These are phyloP conservation scores for Helogale parvula DNA, from an alignment of 2,113 vertebrate genomes.

Conservation along the genomic window DNA sequence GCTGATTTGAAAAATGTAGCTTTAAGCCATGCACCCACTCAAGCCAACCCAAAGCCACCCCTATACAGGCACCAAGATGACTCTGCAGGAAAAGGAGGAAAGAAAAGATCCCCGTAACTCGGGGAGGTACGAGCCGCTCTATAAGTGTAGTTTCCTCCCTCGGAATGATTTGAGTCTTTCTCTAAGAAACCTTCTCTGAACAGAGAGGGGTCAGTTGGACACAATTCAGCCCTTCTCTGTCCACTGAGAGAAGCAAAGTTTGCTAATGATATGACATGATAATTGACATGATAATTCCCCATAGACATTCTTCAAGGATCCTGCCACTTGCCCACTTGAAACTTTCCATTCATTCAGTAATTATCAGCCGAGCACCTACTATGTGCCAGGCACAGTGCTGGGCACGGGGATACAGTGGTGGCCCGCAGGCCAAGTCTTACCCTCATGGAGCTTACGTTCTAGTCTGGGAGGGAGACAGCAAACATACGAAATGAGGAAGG, in stretches of 20 bases:
- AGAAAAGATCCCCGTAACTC: neutral
- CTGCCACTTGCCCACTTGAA: neutral
- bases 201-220: too few species aligned
- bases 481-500: rapidly evolving
- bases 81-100: neutral
- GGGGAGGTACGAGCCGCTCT: neutral
- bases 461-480: neutral
- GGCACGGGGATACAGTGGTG: neutral
- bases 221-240: neutral
- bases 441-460: neutral
- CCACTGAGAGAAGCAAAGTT: neutral
- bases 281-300: neutral
- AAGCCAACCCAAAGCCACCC: neutral
- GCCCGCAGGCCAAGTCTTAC: neutral
- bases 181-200: neutral
- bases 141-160: neutral
- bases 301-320: neutral
- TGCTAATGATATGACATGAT: neutral
- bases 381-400: neutral
- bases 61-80: neutral
- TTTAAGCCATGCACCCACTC: neutral
- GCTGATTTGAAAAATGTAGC: neutral
- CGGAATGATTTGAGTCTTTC: neutral
- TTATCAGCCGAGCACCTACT: neutral
- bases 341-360: neutral